Base-by-base conservation (phyloP, 2,797 vertebrate genomes). In the Coranthus polyacanthus region DNA sequence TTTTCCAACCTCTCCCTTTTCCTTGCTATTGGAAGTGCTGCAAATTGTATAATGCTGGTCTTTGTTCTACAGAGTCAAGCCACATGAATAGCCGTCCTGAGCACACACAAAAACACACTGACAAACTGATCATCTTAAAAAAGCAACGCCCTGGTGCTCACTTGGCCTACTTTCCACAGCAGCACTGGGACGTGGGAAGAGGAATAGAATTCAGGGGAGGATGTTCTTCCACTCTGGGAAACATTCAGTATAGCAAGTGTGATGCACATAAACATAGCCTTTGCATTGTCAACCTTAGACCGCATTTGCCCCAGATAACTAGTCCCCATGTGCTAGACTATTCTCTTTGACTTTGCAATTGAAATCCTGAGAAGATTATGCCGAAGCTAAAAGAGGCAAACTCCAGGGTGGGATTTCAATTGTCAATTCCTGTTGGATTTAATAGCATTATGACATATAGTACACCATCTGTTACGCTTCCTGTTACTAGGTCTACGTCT, bases 71-170 rank as follows among this genome's bases (percentile, higher is more conserved):
- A 80, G 84, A 92, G 86, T 89, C 76, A 79, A 92, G 88, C 80
- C 91, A 91, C 89, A 91, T 75, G 75, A 78, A 72, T 91, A 84
- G 65, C 86, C 51, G 74, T 90, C 89, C 86, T 79, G 84, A 89
- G 88, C 78, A 38, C 47, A 55, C 49, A 70, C 54, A 81, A 82
- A 91, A 83, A 86, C 84, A 90, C 90, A 92, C 89, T 86, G 89
- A 91, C 87, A 91, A 93, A 92, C 89, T 88, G 92, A 92, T 93
- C 90, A 91, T 91, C 87, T 92, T 92, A 90, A 91, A 92, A 91
- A 91, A 92, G 91, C 84, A 93, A 92, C 90, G 89, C 92, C 90
- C 92, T 88, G 91, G 90, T 88, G 90, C 88, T 91, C 84, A 86
- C 91, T 90, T 93, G 92, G 89, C 91, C 92, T 93, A 93, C 91